Conservation (phyloP, 2,797 vertebrate genomes). For the Selene dorsalis region DNA sequence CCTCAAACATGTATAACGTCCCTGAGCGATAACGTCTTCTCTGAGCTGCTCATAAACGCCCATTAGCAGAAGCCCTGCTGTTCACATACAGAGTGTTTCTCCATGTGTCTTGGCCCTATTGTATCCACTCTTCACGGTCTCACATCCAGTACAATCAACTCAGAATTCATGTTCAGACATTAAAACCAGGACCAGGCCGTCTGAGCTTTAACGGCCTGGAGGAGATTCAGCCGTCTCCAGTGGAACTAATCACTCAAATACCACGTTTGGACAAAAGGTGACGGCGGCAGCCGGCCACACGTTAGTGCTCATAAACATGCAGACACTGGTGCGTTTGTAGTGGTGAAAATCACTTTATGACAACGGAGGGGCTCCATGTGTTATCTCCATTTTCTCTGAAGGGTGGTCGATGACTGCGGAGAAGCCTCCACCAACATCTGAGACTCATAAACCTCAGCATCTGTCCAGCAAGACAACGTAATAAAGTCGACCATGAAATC, state of each 20-base stretch:
- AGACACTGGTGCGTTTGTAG: not conserved
- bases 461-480: not conserved
- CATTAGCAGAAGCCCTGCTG: constrained; percentile 4
- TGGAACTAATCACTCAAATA: constrained; percentile 20
- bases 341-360: not conserved
- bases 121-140: constrained; percentile 3
- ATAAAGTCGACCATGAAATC: not conserved
- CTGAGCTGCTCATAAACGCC: constrained; percentile 7
- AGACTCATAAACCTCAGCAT: constrained; percentile 5
- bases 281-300: not conserved
- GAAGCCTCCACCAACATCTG: not conserved
- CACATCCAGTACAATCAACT: not conserved
- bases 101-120: constrained; percentile 20
- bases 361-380: constrained; percentile 3
- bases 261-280: not conserved
- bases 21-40: not conserved
- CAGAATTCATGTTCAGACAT: constrained; percentile 4
- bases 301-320: constrained; percentile 4
- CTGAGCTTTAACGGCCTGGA: not conserved
- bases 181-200: constrained; percentile 21
- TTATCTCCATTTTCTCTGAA: constrained; percentile 5
- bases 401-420: not conserved
- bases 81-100: constrained; percentile 24
- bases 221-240: constrained; percentile 2
- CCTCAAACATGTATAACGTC: not conserved